Evolutionary conservation across 2,797 vertebrate species (phyloP), one percentile per base, ranked within the genome.

Genomic region (Dermochelys coriacea): DNA sequence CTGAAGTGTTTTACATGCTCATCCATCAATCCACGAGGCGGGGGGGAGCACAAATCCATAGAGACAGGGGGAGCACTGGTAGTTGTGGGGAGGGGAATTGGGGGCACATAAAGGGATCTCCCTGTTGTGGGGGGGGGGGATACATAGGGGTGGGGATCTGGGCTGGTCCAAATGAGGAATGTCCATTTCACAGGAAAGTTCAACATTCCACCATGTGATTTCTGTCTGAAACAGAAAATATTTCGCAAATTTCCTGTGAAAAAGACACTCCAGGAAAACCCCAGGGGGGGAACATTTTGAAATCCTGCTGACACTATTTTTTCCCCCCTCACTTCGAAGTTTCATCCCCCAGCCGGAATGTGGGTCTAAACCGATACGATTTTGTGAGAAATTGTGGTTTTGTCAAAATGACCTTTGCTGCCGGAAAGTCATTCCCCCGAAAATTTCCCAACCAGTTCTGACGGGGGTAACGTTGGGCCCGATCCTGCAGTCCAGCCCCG

Each of bases 61-160:
- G 91, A 51, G 96, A 97, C 96, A 96, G 89, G 91, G 64, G 96
- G 97, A 68, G 93, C 25, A 64, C 52, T 29, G 91, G 47, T 74
- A 61, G 80, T 31, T 34, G 16, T 11, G 55, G 19, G 47, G 87
- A 95, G 85, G 92, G 92, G 95, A 97, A 94, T 87, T 93, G 93
- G 91, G 92, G 93, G 59, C 90, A 82, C 68, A 95, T 95, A 68
- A 96, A 82, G 74, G 68, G 74, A 78, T 84, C 93, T 88, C n/a
- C 19, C 19, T 21, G 34, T 68, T 37, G 16, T n/a, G 16, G 8
- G 16, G 4, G 8, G 18, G 85, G 52, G 37, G 29, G 77, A 87
- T 23, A 86, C 91, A n/a, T 74, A 80, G 93, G 80, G 88, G 52
- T 97, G 96, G 98, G 98, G 98, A 98, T 98, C 98, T 21, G n/a